Base-by-base conservation (phyloP, 2,113 vertebrate genomes). In the Scomber colias region DNA sequence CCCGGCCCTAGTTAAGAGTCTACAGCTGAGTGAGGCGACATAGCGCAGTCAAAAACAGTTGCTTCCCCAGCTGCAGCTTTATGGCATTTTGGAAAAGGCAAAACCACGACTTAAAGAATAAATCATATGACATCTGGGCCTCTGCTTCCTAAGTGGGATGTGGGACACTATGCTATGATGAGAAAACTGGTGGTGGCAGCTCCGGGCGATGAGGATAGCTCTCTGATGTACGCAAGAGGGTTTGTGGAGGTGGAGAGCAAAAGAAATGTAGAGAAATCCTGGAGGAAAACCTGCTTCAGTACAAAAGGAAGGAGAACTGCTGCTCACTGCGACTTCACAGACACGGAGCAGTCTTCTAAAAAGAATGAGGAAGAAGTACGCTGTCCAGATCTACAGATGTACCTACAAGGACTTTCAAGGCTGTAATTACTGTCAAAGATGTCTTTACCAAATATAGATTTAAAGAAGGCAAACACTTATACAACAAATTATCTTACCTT, bases 11-110 rank as follows among this genome's bases (percentile, higher is more conserved):
- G 35, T 9, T 40, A 40, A 9, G 35, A 40, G 35, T 40, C 35
- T 9, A 40, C 35, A 9, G 35, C 35, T 40, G 35, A 40, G 8
- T 9, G 35, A 40, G 35, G 35, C 7, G 1, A 40, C 35, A 40
- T 8, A n/a, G 15, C 19, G 11, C 5, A 1, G 48, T 55, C 65
- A 51, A 51, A 59, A 76, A 71, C 46, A 66, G 24, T 67, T 71
- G 48, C 61, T 54, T 55, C 24, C 66, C 48, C 8, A 49, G 35
- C 21, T 69, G 70, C 3, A 1, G 17, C 12, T 64, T 53, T 24
- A 15, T 16, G 40, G n/a, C 62, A 55, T 14, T 60, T 19, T 55
- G 54, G 9, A 15, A 17, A 65, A 48, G 48, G 61, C 11, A 67
- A 72, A 71, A 67, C 16, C 15, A 0, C 35, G 24, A 24, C 5